Evolutionary conservation across 1,140 invertebrate genomes (phyloP).

Genomic region (Sitodiplosis mosellana): DNA sequence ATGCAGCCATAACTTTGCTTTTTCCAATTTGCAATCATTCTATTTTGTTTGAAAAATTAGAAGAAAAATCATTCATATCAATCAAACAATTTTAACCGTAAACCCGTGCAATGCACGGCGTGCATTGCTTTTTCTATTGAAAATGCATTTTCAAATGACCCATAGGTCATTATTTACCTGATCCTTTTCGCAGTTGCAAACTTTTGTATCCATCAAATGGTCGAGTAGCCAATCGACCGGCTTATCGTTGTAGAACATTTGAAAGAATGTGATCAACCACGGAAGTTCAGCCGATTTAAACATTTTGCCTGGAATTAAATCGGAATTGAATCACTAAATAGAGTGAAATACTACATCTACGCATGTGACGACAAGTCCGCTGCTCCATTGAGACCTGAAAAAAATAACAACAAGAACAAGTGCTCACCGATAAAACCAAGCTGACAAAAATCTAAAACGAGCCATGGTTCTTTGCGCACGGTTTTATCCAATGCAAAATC

Average conservation of each 20-base stretch:
- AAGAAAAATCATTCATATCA: background rate
- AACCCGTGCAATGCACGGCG: background rate
- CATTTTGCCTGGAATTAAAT: conserved; percentile 53
- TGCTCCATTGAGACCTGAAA: too few species aligned
- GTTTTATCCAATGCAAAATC: conserved; percentile 68
- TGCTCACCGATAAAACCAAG: conserved; percentile 72
- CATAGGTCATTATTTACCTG: conserved; percentile 29
- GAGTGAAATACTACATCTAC: too few species aligned
- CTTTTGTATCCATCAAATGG: conserved; percentile 75
- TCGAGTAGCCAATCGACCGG: conserved; percentile 94
- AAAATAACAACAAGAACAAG: background rate
- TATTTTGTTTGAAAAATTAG: conserved; percentile 19
- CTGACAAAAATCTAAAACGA: conserved; percentile 86
- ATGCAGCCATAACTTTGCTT: conserved; percentile 64
- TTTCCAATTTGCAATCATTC: conserved; percentile 73
- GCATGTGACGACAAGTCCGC: too few species aligned
- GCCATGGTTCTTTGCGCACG: conserved; percentile 57
- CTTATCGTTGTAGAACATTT: conserved; percentile 88
- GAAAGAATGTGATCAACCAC: conserved; percentile 78
- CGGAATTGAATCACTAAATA: too few species aligned
- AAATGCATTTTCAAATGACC: background rate
- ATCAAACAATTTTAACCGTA: background rate
- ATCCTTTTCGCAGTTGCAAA: conserved; percentile 73
- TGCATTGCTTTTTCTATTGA: background rate
- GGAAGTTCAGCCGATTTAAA: conserved; percentile 80